Conservation (phyloP, 2,797 vertebrate species). For the Rousettus madagascariensis region DNA sequence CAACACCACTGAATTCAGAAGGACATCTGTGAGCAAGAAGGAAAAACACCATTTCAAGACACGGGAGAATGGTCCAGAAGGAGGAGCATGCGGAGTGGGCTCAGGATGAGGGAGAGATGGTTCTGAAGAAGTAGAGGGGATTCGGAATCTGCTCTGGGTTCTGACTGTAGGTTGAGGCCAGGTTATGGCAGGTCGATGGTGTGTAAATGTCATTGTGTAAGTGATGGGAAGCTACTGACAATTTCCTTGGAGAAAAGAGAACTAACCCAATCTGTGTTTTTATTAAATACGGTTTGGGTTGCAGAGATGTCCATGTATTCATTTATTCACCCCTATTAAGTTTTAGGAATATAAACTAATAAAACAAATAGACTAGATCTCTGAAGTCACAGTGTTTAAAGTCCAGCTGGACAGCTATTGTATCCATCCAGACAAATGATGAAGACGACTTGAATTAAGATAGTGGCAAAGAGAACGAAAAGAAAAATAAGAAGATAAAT, state of each 20-base stretch:
- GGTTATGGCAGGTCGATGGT: fast-evolving
- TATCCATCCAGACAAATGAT: neutral
- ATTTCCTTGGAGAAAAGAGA: neutral
- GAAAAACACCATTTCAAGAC: neutral
- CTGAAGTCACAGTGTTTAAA: neutral
- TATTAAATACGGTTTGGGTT: neutral
- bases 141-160: neutral
- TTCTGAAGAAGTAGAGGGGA: neutral
- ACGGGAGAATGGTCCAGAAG: neutral
- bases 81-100: fast-evolving
- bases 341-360: neutral
- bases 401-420: neutral
- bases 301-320: neutral
- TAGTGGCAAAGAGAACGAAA: neutral
- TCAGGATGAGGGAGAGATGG: neutral
- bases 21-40: neutral
- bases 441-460: neutral
- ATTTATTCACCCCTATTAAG: neutral
- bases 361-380: neutral
- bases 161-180: too few relatives aligned
- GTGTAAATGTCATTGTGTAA: neutral
- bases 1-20: neutral
- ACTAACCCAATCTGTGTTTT: neutral
- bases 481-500: neutral
- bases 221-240: neutral